A percentile compares a stretch with the other conserved stretches of the same genome.
Evolutionary conservation across 2,888 invertebrate genomes (phyloP).

Genomic region (Cheilosia urbana): DNA sequence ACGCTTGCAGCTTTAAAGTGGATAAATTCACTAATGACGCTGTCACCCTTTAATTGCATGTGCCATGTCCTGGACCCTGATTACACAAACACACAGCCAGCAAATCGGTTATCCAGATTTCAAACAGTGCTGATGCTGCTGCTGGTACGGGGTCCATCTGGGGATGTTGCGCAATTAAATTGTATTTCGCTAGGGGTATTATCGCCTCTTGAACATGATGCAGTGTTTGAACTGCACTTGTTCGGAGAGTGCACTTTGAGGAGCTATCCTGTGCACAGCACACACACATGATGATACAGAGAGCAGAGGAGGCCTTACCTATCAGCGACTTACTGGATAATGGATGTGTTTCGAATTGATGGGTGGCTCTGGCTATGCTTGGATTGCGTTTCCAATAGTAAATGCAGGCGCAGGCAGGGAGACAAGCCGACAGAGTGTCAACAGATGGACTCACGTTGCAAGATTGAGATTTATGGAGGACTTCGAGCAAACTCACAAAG

Average conservation of each 20-base stretch:
- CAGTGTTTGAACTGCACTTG: conserved; percentile 64
- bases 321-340: conserved; percentile 38
- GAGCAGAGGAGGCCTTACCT: conserved; percentile 14
- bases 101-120: background rate
- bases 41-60: conserved; percentile 54
- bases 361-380: conserved; percentile 35
- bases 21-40: conserved; percentile 71
- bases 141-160: conserved; percentile 15
- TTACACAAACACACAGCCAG: conserved; percentile 17
- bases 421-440: conserved; percentile 26
- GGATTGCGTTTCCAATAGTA: conserved; percentile 31
- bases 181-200: conserved; percentile 60
- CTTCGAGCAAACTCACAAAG: background rate
- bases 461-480: conserved; percentile 51
- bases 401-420: background rate
- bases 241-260: conserved; percentile 36
- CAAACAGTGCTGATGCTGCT: no score
- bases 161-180: conserved; percentile 68
- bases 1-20: conserved; percentile 51
- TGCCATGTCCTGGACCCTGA: conserved; percentile 16
- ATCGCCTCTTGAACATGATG: conserved; percentile 54
- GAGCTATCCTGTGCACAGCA: conserved; percentile 17
- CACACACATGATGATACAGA: conserved; percentile 8
- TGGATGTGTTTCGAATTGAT: conserved; percentile 64
- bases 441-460: conserved; percentile 45